These are phyloP conservation scores for Pammene aurita DNA, from an alignment of 2,888 invertebrate genomes.

Conservation along the genomic window DNA sequence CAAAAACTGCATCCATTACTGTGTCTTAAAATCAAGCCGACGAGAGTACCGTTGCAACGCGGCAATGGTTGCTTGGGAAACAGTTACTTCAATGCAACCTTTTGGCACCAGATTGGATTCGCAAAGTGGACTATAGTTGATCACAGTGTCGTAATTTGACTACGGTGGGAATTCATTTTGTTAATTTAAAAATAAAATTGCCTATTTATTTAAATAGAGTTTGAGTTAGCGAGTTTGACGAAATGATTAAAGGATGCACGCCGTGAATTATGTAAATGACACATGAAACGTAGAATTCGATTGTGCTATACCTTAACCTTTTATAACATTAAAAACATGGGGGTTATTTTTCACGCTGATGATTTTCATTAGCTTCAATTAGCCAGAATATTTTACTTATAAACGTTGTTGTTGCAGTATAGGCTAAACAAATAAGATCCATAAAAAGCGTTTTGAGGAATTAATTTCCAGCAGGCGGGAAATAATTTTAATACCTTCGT, in stretches of 20 bases:
- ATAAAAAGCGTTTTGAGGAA: too few species aligned
- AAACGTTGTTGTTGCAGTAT: too few species aligned
- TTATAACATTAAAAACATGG: too few species aligned
- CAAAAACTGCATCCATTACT: slow-evolving; percentile 43
- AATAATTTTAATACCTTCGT: too few species aligned
- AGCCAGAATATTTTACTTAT: too few species aligned
- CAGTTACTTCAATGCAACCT: background rate
- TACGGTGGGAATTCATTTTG: slow-evolving; percentile 56
- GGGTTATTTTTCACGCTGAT: too few species aligned
- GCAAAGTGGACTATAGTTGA: slow-evolving; percentile 32
- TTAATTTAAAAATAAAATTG: slow-evolving; percentile 56
- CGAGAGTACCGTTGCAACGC: background rate
- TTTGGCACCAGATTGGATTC: slow-evolving; percentile 23
- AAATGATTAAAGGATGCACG: slow-evolving; percentile 51
- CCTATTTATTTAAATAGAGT: slow-evolving; percentile 63
- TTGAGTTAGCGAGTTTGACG: slow-evolving; percentile 56
- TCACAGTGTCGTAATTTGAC: slow-evolving; percentile 53
- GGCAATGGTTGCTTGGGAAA: slow-evolving; percentile 3
- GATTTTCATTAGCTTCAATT: too few species aligned
- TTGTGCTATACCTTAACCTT: background rate
- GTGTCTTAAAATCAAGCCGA: slow-evolving; percentile 38
- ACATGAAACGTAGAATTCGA: background rate
- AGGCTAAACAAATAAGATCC: too few species aligned
- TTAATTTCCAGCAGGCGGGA: too few species aligned
- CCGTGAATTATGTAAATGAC: slow-evolving; percentile 31